phyloP scores from a whole-genome alignment of 2,113 vertebrate species.

The Cisticola juncidis region DNA sequence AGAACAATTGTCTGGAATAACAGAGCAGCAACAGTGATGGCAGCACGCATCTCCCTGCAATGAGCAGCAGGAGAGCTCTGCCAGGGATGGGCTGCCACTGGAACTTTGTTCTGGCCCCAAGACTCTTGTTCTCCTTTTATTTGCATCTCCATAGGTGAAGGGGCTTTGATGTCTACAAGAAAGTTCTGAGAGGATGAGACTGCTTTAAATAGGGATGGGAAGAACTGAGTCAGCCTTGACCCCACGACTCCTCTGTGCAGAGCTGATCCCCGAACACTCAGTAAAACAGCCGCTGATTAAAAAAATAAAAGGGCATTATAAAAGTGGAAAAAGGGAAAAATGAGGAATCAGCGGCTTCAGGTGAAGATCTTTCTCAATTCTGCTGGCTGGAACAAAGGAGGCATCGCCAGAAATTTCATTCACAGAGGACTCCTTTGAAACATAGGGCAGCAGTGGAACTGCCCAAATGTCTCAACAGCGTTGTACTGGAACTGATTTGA shows the following conservation, averaged over 20 bases:
- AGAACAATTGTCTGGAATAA: background rate
- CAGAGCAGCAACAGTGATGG: rapidly evolving
- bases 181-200: background rate
- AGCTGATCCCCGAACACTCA: rapidly evolving
- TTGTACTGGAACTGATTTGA: background rate
- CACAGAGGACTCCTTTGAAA: background rate
- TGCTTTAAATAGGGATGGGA: background rate
- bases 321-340: background rate
- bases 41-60: background rate
- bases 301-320: too few relatives aligned
- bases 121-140: background rate
- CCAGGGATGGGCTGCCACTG: rapidly evolving
- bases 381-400: background rate
- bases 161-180: background rate
- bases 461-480: background rate
- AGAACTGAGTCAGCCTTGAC: background rate
- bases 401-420: background rate
- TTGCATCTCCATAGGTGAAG: background rate
- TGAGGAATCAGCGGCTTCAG: background rate
- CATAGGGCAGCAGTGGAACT: background rate
- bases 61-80: background rate
- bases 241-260: background rate
- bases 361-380: background rate
- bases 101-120: background rate
- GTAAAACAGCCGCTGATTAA: background rate